Evolutionary conservation across 2,113 vertebrate species (phyloP), one percentile per base, ranked within the genome.

Genomic region (Apistogramma diplotaenia): DNA sequence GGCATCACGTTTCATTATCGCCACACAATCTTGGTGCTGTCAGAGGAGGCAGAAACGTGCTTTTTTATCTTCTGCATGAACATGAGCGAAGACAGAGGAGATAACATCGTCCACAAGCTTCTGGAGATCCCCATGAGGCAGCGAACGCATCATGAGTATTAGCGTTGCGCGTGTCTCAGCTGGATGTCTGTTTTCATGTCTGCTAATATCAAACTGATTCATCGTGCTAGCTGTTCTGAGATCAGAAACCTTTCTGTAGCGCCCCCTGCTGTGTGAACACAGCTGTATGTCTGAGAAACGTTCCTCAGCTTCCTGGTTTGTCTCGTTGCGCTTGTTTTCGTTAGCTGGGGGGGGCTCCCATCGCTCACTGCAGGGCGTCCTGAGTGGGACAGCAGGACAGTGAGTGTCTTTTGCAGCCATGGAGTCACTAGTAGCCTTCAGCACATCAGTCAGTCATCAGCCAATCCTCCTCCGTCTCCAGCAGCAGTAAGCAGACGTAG

Each of bases 271-370:
- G 40, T 46, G 13, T 15, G 23, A 67, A 67, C 15, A 2, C 33
- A 40, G 60, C 0, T 33, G 7, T 33, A 6, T 33, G 33, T 33
- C 33, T 23, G 60, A 23, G 2, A 4, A 40, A 3, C 33, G 37
- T 62, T 62, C 0, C n/a, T 62, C 12, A 4, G 37, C n/a, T 62
- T 62, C n/a, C 60, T 40, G 35, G n/a, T 40, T 62, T 9, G 35
- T 0, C 4, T 10, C 16, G 35, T 25, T 62, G 23, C 4, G 4
- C 21, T 25, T 13, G 35, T 25, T 62, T 62, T 62, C 1, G 1
- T 40, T 40, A 62, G 12, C 60, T 62, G 37, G 60, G 59, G 23
- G 40, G 60, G 5, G 12, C 33, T 23, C 0, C 12, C 6, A 1
- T n/a, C 4, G 60, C 16, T 40, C n/a, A 40, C 23, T 61, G 59